Evolutionary conservation across 2,113 vertebrate genomes (phyloP), one percentile per base, ranked within the genome.

Genomic region (Candoia aspera): DNA sequence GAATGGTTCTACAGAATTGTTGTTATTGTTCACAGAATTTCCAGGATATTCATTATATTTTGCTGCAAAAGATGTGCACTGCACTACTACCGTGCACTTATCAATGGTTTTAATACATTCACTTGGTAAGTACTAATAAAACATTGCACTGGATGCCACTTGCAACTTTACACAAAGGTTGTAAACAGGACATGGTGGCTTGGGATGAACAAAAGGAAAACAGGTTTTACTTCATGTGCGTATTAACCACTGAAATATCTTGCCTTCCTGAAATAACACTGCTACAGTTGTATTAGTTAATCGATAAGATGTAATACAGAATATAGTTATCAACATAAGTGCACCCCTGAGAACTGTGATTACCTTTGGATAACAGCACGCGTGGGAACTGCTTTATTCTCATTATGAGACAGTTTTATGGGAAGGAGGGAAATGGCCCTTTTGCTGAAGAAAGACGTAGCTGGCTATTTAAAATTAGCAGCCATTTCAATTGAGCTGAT

Each of bases 251-350:
- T 53, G 29, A 93, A n/a, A 92, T 96, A 93, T 93, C 89, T 92
- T 62, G 95, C 94, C 86, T 95, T 94, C 92, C 93, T 91, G 90
- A 92, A 97, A 97, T 94, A 95, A 95, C 95, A 96, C 95, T 88
- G 42, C 90, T 89, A 86, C 94, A 0, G 58, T 87, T 97, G 97
- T 97, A 97, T 96, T 96, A 97, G 94, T 97, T 97, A 97, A 97
- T 97, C 97, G 96, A 96, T 97, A 97, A 96, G 96, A 96, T 90
- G 94, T 95, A 95, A 97, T 97, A 97, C 83, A 91, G 93, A 88
- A 92, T 92, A 96, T 95, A 92, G 95, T 96, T 97, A 96, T 97
- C 97, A 94, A 95, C 92, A 94, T 95, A 97, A 97, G 96, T 95
- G 94, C 90, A 94, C 96, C 96, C 96, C 93, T 95, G 96, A 96